Percentiles rank a stretch among this genome's conserved stretches.
Conservation (phyloP, 2,797 vertebrate species). For the Selene dorsalis region DNA sequence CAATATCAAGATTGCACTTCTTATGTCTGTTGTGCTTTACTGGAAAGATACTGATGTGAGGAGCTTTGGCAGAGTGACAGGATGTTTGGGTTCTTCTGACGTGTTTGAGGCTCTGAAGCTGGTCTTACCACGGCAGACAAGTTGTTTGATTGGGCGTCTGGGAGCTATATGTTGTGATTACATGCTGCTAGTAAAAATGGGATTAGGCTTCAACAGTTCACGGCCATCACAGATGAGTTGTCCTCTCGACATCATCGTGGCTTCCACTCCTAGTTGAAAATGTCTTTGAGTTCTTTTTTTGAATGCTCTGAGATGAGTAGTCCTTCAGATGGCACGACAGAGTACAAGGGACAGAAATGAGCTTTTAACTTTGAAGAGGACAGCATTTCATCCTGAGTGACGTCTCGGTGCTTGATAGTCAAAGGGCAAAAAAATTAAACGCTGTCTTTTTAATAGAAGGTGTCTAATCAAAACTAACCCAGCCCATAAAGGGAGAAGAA, state of each 20-base stretch:
- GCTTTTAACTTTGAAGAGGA: slow-evolving; percentile 39
- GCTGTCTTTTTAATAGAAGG: slow-evolving; percentile 34
- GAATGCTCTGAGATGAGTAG: slow-evolving; percentile 26
- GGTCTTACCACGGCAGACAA: slow-evolving; percentile 35
- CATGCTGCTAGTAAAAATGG: slow-evolving; percentile 38
- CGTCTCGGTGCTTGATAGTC: not conserved
- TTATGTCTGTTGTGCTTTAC: slow-evolving; percentile 33
- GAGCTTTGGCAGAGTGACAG: slow-evolving; percentile 48
- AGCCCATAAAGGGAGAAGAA: not conserved
- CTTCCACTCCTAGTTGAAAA: slow-evolving; percentile 47
- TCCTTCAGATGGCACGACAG: slow-evolving; percentile 31
- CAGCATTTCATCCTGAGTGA: slow-evolving; percentile 30
- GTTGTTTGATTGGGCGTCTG: slow-evolving; percentile 35
- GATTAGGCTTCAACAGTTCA: slow-evolving; percentile 55
- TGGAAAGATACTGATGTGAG: slow-evolving; percentile 51
- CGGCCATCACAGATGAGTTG: slow-evolving; percentile 34
- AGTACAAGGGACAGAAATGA: slow-evolving; percentile 22
- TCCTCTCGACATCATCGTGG: slow-evolving; percentile 8
- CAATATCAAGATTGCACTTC: slow-evolving; percentile 31
- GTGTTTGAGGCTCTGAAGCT: slow-evolving; percentile 25
- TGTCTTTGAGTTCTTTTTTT: slow-evolving; percentile 18
- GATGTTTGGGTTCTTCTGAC: slow-evolving; percentile 37
- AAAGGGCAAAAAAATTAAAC: slow-evolving; percentile 21
- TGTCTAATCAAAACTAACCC: slow-evolving; percentile 13
- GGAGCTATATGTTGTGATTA: slow-evolving; percentile 49